Evolutionary conservation across 2,113 vertebrate species (phyloP).

Genomic region (Microcebus jonahi): DNA sequence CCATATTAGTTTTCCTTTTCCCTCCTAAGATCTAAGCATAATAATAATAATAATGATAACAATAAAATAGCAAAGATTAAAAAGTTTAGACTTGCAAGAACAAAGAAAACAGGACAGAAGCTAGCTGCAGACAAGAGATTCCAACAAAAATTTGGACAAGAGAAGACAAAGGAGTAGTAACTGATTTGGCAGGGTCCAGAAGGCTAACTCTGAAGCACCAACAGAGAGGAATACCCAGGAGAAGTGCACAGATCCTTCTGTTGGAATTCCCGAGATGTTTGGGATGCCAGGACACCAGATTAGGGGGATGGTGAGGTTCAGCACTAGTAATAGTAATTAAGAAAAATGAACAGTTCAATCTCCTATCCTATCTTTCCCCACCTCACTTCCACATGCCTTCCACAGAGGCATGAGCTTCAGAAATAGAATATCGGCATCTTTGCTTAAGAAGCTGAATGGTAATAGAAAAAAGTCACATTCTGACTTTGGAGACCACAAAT

Average conservation of each 20-base stretch:
- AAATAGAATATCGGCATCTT: background rate
- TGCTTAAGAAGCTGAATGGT: background rate
- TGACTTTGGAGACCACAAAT: background rate
- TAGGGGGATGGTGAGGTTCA: background rate
- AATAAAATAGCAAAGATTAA: background rate
- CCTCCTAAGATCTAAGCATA: background rate
- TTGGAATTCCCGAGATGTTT: background rate
- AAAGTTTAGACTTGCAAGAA: background rate
- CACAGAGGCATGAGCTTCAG: background rate
- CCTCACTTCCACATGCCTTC: background rate
- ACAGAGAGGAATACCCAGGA: background rate
- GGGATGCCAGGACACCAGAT: background rate
- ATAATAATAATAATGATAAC: background rate
- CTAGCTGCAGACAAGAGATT: background rate
- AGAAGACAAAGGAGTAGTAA: background rate
- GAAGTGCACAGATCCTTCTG: background rate
- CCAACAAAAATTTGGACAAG: background rate
- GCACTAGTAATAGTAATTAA: background rate
- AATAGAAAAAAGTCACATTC: background rate
- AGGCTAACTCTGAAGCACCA: background rate
- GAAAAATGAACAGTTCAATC: background rate
- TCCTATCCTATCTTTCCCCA: background rate
- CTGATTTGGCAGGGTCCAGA: background rate
- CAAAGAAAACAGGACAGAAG: background rate
- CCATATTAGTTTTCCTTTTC: background rate